Conservation (phyloP, 2,888 invertebrate species). For the Campopleginae sp. region DNA sequence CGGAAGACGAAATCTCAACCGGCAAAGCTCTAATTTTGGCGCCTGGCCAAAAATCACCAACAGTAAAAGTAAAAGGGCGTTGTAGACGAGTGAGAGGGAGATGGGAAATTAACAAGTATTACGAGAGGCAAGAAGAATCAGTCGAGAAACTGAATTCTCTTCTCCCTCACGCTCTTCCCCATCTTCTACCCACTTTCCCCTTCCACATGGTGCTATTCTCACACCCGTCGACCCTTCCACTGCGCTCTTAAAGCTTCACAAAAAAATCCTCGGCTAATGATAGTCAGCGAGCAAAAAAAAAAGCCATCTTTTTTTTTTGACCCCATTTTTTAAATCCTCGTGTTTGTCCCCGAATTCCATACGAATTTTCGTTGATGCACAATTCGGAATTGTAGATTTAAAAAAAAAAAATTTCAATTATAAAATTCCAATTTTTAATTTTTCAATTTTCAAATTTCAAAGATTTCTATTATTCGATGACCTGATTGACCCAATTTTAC, state of each 20-base stretch:
- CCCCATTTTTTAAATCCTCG: neutral
- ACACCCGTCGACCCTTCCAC: constrained; percentile 11
- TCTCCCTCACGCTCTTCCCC: constrained; percentile 21
- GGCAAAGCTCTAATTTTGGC: constrained; percentile 63
- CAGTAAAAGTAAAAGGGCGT: constrained; percentile 65
- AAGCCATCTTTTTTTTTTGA: neutral
- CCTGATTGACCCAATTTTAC: no score
- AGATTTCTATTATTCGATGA: no score
- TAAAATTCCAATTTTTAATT: no score
- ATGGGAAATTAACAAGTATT: neutral
- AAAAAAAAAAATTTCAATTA: no score
- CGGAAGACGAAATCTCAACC: constrained; percentile 42
- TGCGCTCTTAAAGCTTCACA: neutral
- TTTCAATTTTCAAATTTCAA: no score
- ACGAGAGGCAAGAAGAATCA: neutral
- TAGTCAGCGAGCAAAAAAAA: neutral
- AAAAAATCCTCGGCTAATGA: neutral
- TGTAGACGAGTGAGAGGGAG: constrained; percentile 35
- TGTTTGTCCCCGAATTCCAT: neutral
- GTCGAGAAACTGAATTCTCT: constrained; percentile 29
- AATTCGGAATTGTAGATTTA: no score
- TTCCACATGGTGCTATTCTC: constrained; percentile 38
- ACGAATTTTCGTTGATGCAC: neutral
- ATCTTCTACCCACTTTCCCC: constrained; percentile 59
- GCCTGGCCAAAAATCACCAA: constrained; percentile 59